These are phyloP conservation scores for Silurus glanis DNA, from an alignment of 2,113 vertebrate species.

Conservation along the genomic window DNA sequence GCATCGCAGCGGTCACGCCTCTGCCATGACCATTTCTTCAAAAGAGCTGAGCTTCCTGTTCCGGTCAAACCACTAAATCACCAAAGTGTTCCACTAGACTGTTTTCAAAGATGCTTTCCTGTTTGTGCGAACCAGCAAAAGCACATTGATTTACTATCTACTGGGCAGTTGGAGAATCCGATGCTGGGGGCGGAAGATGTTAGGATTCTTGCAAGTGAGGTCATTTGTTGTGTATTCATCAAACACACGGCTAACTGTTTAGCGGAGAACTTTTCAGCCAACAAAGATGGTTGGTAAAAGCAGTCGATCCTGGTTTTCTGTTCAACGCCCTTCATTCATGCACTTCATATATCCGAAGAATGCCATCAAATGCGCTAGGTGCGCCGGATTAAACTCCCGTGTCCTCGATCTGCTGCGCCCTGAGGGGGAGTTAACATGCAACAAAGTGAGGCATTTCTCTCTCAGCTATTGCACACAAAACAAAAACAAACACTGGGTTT, in stretches of 20 bases:
- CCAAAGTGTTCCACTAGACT: slow-evolving; percentile 35
- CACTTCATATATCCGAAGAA: slow-evolving; percentile 26
- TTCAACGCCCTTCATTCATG: slow-evolving; percentile 40
- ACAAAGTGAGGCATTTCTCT: slow-evolving; percentile 10
- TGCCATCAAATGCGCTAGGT: slow-evolving; percentile 1
- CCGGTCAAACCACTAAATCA: slow-evolving; percentile 13
- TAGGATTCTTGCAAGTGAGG: slow-evolving; percentile 28
- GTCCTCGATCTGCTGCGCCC: slow-evolving; percentile 45
- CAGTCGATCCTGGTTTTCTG: slow-evolving; percentile 3
- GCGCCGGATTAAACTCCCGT: slow-evolving; percentile 44
- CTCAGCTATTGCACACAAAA: slow-evolving; percentile 32
- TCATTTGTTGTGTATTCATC: slow-evolving; percentile 26
- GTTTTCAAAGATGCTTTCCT: slow-evolving; percentile 40
- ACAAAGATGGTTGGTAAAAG: not conserved
- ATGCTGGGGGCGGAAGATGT: slow-evolving; percentile 19
- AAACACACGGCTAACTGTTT: slow-evolving; percentile 25
- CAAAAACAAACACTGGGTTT: slow-evolving; percentile 32
- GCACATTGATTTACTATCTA: slow-evolving; percentile 6
- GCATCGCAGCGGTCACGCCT: slow-evolving; percentile 18
- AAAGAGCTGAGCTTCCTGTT: slow-evolving; percentile 46
- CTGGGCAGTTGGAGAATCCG: not conserved
- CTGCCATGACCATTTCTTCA: slow-evolving; percentile 14
- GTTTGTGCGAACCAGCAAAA: slow-evolving; percentile 29
- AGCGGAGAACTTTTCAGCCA: not conserved
- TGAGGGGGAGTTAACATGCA: slow-evolving; percentile 27